Conservation (phyloP, 2,797 vertebrate species). For the Chiroxiphia lanceolata region DNA sequence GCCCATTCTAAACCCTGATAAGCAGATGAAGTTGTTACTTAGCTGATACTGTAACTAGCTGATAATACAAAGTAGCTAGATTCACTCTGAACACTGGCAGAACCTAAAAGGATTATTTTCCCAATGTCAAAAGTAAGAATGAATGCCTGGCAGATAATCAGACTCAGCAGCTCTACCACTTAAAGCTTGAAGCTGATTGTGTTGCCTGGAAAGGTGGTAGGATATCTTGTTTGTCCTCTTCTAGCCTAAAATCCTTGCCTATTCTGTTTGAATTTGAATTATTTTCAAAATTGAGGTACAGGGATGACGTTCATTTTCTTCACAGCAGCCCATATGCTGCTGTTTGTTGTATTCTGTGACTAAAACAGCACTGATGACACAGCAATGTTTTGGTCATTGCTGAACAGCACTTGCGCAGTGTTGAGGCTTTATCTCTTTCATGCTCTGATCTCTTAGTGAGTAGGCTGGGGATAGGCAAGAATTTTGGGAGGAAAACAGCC, state of each 20-base stretch:
- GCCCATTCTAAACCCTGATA: background rate
- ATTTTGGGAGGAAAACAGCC: background rate
- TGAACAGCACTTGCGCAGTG: background rate
- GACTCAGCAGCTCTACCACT: background rate
- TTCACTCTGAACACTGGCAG: background rate
- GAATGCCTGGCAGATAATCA: background rate
- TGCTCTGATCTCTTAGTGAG: background rate
- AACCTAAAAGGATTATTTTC: background rate
- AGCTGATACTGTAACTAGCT: background rate
- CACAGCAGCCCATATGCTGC: background rate
- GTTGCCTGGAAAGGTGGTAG: background rate
- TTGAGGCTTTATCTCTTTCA: background rate
- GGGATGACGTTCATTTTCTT: background rate
- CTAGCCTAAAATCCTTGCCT: background rate
- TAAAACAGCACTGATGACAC: background rate
- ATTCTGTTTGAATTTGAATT: background rate
- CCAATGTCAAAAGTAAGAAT: background rate
- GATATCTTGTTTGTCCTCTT: background rate
- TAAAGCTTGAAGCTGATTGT: background rate
- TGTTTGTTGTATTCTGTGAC: background rate
- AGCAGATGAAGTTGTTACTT: background rate
- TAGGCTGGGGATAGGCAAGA: background rate
- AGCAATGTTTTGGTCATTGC: background rate
- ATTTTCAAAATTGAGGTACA: background rate
- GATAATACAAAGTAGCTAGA: background rate